A percentile compares a stretch with the other conserved stretches of the same genome.
Evolutionary conservation across 2,113 vertebrate species (phyloP).

Genomic region (Bambusicola thoracicus): DNA sequence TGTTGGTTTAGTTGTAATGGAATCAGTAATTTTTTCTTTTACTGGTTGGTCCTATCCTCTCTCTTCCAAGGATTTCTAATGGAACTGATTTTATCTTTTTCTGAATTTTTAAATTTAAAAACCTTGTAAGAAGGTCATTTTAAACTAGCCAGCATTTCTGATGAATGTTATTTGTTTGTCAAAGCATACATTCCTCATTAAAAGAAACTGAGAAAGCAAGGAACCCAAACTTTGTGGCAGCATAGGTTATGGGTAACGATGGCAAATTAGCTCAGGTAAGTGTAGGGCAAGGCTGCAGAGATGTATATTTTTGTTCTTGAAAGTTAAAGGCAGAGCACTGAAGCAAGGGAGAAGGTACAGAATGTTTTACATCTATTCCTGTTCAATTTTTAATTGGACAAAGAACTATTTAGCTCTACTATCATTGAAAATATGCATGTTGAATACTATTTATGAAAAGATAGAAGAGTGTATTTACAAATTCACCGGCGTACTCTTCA

Average conservation of each 20-base stretch:
- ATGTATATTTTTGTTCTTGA: neutral
- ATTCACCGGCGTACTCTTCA: neutral
- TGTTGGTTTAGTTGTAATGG: neutral
- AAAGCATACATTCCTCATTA: neutral
- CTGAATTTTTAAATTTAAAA: neutral
- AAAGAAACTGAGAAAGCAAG: neutral
- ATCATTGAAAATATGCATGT: neutral
- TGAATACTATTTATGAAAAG: neutral
- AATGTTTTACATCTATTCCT: neutral
- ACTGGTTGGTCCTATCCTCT: neutral
- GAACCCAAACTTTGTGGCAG: neutral
- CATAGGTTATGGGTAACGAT: neutral
- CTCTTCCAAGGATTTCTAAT: neutral
- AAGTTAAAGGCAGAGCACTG: neutral
- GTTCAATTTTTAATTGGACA: neutral
- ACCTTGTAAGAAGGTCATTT: neutral
- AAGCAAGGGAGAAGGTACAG: neutral
- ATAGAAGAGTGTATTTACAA: too few species aligned
- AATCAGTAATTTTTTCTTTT: neutral
- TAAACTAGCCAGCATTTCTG: neutral
- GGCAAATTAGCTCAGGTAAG: neutral
- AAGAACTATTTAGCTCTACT: neutral
- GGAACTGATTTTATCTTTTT: neutral
- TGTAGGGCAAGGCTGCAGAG: neutral
- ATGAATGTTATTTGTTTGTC: neutral